A percentile compares a stretch with the other conserved stretches of the same genome.
Conservation (phyloP, 2,888 invertebrate genomes). For the Serripes groenlandicus region DNA sequence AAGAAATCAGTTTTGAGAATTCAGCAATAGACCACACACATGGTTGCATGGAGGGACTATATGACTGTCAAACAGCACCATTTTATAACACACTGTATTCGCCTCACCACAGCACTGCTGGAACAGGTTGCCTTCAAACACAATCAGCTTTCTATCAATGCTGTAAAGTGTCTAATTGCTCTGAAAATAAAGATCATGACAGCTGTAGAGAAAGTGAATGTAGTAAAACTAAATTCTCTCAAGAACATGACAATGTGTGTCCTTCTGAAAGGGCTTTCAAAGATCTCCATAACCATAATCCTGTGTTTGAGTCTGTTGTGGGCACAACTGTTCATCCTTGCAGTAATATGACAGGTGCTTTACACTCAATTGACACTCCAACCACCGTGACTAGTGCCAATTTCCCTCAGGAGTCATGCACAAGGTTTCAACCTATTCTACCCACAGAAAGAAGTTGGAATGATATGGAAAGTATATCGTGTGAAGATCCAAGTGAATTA, state of each 20-base stretch:
- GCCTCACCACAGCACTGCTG: background rate
- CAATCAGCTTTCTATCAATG: background rate
- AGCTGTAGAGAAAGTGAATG: background rate
- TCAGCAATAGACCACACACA: background rate
- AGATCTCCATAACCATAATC: background rate
- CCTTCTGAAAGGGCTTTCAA: background rate
- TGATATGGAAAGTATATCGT: background rate
- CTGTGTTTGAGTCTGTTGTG: background rate
- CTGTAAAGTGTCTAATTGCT: background rate
- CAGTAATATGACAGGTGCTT: background rate
- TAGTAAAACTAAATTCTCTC: background rate
- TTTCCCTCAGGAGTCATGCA: slow-evolving; percentile 1
- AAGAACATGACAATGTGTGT: background rate
- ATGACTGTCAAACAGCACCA: background rate
- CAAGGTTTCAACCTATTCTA: background rate
- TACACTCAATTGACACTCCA: background rate
- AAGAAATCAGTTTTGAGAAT: slow-evolving; percentile 14
- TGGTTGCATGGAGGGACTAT: background rate
- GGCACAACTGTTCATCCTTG: background rate
- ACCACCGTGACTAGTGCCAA: background rate
- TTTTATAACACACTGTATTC: background rate
- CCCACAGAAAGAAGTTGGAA: background rate
- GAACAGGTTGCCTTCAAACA: background rate
- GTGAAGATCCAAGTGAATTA: background rate
- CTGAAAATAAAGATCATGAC: background rate